These are phyloP conservation scores for Tinamus major DNA, from an alignment of 2,797 vertebrate genomes.

Conservation along the genomic window DNA sequence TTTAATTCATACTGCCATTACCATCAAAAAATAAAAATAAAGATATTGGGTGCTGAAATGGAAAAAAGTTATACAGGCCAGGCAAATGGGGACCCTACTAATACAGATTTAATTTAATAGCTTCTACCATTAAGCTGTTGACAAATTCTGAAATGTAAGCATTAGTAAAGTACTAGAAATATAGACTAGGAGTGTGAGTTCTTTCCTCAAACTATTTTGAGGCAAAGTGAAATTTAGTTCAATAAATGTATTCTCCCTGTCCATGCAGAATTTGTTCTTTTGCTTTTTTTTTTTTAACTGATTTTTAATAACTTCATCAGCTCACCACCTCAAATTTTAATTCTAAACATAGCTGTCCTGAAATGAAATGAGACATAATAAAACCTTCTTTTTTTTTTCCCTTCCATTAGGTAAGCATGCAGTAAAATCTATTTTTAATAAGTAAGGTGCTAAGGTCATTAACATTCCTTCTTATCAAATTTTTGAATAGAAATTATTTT, in stretches of 20 bases:
- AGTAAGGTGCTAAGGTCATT: not conserved
- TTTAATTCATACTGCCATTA: not conserved
- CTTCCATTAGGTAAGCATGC: not conserved
- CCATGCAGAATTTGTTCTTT: not conserved
- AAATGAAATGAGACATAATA: not conserved
- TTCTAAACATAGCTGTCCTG: not conserved
- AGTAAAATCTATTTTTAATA: not conserved
- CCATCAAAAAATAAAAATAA: not conserved
- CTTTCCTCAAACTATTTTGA: not conserved
- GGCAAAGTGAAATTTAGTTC: not conserved
- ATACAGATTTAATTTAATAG: not conserved
- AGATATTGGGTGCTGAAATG: not conserved
- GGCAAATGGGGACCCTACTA: not conserved
- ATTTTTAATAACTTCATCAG: not conserved
- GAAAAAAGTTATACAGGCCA: not conserved
- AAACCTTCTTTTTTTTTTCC: not conserved
- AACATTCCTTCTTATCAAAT: not conserved
- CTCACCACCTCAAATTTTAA: not conserved
- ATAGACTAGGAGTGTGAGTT: not conserved
- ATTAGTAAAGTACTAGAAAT: not conserved
- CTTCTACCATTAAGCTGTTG: not conserved
- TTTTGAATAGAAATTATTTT: not conserved
- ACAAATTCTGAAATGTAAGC: no score
- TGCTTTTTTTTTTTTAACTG: not conserved
- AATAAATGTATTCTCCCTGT: not conserved